Conservation (phyloP, 2,113 vertebrate species). For the mouse (Mus musculus) region DNA sequence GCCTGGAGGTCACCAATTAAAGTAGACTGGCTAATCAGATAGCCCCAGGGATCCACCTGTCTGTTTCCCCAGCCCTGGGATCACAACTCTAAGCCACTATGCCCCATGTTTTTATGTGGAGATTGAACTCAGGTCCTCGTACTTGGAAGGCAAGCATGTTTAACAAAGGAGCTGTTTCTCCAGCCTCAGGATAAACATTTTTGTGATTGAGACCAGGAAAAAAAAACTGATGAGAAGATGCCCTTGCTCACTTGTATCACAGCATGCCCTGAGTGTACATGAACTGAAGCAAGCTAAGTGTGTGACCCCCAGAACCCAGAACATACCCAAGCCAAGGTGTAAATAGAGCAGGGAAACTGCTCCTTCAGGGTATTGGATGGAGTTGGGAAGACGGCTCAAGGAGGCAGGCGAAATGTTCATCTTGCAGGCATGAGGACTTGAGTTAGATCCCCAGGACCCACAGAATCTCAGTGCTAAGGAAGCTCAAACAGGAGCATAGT, state of each 20-base stretch:
- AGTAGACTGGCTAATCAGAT: background rate
- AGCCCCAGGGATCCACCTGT: background rate
- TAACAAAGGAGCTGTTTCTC: background rate
- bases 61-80: background rate
- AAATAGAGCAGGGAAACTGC: background rate
- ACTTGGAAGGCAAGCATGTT: background rate
- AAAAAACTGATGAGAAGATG: background rate
- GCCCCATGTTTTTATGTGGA: background rate
- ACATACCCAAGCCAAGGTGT: background rate
- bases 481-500: background rate
- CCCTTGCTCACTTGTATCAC: rapidly evolving
- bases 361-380: background rate
- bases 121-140: background rate
- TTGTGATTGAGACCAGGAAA: background rate
- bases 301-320: background rate
- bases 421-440: background rate
- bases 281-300: background rate
- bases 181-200: background rate
- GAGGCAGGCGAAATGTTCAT: background rate
- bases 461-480: background rate
- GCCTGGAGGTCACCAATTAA: background rate
- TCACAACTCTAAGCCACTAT: background rate
- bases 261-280: background rate
- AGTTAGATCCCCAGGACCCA: background rate
- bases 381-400: background rate